Evolutionary conservation across 2,797 vertebrate species (phyloP).

Genomic region (Anomalospiza imberbis): DNA sequence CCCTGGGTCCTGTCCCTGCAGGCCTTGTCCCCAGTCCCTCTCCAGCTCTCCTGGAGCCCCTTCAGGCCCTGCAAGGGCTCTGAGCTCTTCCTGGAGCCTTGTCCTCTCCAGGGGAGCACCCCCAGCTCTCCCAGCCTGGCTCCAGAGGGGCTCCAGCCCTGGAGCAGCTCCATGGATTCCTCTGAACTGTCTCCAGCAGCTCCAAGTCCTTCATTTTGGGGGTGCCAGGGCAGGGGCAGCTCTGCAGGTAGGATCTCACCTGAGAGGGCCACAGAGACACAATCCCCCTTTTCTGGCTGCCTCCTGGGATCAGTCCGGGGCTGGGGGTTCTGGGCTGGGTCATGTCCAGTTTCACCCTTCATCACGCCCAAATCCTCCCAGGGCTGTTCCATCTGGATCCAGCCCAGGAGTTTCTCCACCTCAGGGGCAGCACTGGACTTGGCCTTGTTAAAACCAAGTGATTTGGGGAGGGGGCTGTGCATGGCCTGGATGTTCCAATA

Average conservation of each 20-base stretch:
- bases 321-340: neutral
- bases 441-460: neutral
- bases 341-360: neutral
- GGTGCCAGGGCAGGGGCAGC: neutral
- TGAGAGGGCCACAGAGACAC: neutral
- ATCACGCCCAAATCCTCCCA: neutral
- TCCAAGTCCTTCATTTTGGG: neutral
- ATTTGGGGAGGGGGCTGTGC: too few species aligned
- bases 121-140: neutral
- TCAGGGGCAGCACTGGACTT: neutral
- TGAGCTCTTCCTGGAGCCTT: neutral
- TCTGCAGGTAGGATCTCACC: neutral
- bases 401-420: neutral
- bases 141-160: neutral
- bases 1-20: neutral
- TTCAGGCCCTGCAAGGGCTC: neutral
- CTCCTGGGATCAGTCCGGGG: neutral
- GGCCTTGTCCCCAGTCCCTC: neutral
- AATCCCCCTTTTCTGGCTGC: neutral
- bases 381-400: neutral
- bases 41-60: neutral
- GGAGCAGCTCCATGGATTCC: accelerated
- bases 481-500: neutral
- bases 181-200: neutral
- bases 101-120: neutral